Evolutionary conservation across 2,113 vertebrate genomes (phyloP).

Genomic region (Puma concolor): DNA sequence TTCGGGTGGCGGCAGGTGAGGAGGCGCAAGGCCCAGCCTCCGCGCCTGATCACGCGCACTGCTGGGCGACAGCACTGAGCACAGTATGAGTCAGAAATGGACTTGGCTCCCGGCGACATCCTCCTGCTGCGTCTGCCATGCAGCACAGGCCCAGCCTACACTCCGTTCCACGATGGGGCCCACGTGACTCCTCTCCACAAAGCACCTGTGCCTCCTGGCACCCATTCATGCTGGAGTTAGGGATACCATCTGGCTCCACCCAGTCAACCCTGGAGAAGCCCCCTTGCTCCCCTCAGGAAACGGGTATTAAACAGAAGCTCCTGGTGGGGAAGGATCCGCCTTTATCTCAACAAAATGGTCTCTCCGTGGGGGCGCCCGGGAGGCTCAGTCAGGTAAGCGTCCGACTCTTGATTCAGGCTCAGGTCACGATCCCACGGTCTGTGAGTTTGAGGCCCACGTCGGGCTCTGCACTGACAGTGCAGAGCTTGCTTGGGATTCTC

Average conservation of each 20-base stretch:
- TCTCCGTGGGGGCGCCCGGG: background rate
- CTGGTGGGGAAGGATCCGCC: background rate
- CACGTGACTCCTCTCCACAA: no score
- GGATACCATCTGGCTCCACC: background rate
- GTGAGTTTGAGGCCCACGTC: no score
- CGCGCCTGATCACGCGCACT: background rate
- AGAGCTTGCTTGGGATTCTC: no score
- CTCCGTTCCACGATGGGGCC: rapidly evolving
- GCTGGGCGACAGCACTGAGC: rapidly evolving
- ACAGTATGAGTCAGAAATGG: background rate
- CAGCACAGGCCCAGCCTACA: background rate
- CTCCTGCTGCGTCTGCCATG: rapidly evolving
- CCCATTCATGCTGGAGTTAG: background rate
- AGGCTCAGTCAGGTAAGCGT: no score
- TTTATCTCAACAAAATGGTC: background rate
- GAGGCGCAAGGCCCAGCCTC: background rate
- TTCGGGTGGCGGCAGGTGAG: rapidly evolving
- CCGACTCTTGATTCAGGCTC: no score
- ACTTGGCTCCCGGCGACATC: no score
- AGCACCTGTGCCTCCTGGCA: background rate
- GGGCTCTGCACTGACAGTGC: no score
- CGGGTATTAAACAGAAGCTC: background rate
- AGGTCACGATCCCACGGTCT: no score
- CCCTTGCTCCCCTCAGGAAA: background rate
- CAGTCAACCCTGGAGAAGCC: background rate